These are phyloP conservation scores for Neelides sp. DNA, from an alignment of 1,140 invertebrate species.

Conservation along the genomic window DNA sequence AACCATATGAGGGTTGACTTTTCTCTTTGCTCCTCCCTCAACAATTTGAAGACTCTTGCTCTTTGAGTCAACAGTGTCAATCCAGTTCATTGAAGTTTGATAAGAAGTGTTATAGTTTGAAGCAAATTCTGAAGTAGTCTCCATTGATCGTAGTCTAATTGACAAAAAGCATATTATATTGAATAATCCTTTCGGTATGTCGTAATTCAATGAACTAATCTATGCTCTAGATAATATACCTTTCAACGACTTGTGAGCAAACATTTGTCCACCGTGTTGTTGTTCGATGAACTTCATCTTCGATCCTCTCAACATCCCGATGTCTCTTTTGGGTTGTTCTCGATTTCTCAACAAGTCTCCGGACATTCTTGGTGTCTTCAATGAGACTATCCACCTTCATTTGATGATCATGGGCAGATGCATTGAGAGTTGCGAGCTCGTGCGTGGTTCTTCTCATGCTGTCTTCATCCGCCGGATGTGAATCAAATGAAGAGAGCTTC, in stretches of 20 bases:
- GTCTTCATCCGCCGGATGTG: conserved; percentile 68
- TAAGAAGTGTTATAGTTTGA: conserved; percentile 75
- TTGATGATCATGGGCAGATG: conserved; percentile 67
- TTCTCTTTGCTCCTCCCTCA: conserved; percentile 52
- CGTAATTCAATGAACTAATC: not conserved
- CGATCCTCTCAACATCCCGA: conserved; percentile 79
- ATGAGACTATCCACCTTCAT: conserved; percentile 76
- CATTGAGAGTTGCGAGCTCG: conserved; percentile 65
- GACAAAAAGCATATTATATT: conserved; percentile 11
- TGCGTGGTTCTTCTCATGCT: conserved; percentile 57
- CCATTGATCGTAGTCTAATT: conserved; percentile 62
- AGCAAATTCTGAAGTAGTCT: conserved; percentile 69
- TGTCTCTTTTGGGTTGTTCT: conserved; percentile 52
- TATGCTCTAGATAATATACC: conserved; percentile 41
- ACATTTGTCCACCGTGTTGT: conserved; percentile 81
- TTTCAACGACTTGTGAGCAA: conserved; percentile 76
- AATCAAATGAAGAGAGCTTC: conserved; percentile 69
- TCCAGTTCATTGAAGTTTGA: conserved; percentile 72
- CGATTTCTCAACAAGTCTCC: conserved; percentile 72
- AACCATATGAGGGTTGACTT: conserved; percentile 67
- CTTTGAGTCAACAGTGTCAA: conserved; percentile 63
- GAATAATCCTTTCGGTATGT: not conserved
- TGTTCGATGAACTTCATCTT: conserved; percentile 78
- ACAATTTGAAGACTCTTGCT: conserved; percentile 55
- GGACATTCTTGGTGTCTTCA: conserved; percentile 72